These are phyloP conservation scores for Herpailurus yagouaroundi DNA, from an alignment of 2,113 vertebrate genomes.

Conservation along the genomic window DNA sequence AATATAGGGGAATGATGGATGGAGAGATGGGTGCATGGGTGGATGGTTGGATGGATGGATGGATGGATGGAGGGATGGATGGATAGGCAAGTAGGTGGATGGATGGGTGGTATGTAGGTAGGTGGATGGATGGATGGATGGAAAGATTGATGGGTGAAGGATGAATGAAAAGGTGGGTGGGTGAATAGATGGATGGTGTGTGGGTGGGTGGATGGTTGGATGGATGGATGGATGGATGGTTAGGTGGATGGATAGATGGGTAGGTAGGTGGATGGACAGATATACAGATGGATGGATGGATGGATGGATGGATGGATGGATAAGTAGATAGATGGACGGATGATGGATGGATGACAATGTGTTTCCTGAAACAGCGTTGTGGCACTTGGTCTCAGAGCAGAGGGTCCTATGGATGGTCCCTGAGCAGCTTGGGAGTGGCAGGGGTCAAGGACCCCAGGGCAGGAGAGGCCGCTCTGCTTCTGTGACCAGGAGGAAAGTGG, in stretches of 20 bases:
- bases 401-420: no score
- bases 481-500: not conserved
- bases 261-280: fast-evolving
- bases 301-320: fast-evolving
- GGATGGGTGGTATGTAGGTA: no score
- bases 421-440: no score
- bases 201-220: no score
- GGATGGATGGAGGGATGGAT: no score
- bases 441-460: not conserved
- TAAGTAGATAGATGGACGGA: no score
- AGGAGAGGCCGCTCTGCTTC: not conserved
- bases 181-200: fast-evolving
- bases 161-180: fast-evolving
- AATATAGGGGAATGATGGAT: no score
- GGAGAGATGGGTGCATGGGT: no score
- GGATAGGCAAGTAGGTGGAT: no score
- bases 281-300: fast-evolving
- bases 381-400: not conserved
- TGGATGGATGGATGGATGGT: fast-evolving
- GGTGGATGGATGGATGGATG: not conserved
- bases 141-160: no score
- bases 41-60: no score
- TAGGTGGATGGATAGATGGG: no score
- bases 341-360: fast-evolving
- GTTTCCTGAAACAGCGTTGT: not conserved